Evolutionary conservation across 2,888 invertebrate genomes (phyloP).

Genomic region (Tetragnatha montana): DNA sequence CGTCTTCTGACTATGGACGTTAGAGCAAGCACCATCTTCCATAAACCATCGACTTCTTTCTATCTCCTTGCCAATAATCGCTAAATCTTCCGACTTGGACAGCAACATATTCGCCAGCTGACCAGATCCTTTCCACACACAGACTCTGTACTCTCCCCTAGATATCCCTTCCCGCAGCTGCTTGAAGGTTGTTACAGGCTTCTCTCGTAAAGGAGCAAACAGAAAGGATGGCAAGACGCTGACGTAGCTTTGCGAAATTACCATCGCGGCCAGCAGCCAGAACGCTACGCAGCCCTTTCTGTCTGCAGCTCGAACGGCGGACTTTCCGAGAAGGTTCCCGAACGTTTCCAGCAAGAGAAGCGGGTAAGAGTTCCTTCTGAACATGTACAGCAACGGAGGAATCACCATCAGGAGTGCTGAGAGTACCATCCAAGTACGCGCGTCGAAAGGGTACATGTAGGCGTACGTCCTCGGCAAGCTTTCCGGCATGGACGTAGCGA

Average conservation of each 20-base stretch:
- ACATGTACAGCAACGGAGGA: no score
- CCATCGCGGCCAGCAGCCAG: no score
- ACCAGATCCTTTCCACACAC: not conserved
- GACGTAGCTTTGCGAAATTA: no score
- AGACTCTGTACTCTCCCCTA: no score
- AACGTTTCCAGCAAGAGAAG: no score
- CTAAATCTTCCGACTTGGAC: not conserved
- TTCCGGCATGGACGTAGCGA: not conserved
- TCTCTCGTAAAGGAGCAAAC: not conserved
- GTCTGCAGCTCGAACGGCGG: no score
- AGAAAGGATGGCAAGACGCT: not conserved
- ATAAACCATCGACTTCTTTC: not conserved
- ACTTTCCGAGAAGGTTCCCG: no score
- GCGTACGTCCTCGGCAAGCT: not conserved
- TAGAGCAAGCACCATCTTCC: not conserved
- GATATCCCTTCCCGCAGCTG: not conserved
- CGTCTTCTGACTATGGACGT: no score
- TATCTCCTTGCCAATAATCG: not conserved
- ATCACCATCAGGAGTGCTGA: no score
- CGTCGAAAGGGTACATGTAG: not conserved
- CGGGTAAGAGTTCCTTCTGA: no score
- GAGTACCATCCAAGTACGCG: no score
- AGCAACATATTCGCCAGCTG: not conserved
- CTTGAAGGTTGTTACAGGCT: not conserved
- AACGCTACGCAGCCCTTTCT: no score